Evolutionary conservation across 2,797 vertebrate genomes (phyloP).

Genomic region (Sebastes dallii): DNA sequence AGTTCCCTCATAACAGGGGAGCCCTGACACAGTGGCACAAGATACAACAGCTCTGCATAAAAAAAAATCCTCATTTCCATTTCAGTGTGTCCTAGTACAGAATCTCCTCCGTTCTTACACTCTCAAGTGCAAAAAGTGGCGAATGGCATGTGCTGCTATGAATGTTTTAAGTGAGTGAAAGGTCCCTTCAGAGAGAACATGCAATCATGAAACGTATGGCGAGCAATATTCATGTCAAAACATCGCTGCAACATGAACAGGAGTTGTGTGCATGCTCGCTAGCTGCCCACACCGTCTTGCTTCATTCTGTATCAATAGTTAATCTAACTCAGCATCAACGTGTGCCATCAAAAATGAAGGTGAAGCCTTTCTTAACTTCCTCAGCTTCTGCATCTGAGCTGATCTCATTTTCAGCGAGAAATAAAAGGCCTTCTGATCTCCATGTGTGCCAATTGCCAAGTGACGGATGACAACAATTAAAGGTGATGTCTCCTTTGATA

Average conservation of each 20-base stretch:
- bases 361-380: neutral
- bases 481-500: slow-evolving; percentile 75
- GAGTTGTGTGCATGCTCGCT: neutral
- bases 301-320: slow-evolving; percentile 38
- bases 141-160: slow-evolving; percentile 33
- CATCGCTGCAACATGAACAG: neutral
- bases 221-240: slow-evolving; percentile 35
- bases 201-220: slow-evolving; percentile 12
- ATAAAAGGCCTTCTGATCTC: slow-evolving; percentile 63
- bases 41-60: slow-evolving; percentile 29
- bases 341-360: slow-evolving; percentile 32
- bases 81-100: neutral
- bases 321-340: slow-evolving; percentile 13
- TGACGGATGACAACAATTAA: slow-evolving; percentile 79
- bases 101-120: slow-evolving; percentile 5
- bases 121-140: slow-evolving; percentile 8
- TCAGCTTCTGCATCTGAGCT: slow-evolving; percentile 15
- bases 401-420: slow-evolving; percentile 30
- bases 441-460: slow-evolving; percentile 53
- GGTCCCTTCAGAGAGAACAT: slow-evolving; percentile 4
- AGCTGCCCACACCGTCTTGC: neutral
- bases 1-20: slow-evolving; percentile 56
- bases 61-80: slow-evolving; percentile 51
- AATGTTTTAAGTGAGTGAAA: slow-evolving; percentile 44
- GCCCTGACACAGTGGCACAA: slow-evolving; percentile 47